phyloP scores from a whole-genome alignment of 1,140 invertebrate species.

The Cotesia chilonis region DNA sequence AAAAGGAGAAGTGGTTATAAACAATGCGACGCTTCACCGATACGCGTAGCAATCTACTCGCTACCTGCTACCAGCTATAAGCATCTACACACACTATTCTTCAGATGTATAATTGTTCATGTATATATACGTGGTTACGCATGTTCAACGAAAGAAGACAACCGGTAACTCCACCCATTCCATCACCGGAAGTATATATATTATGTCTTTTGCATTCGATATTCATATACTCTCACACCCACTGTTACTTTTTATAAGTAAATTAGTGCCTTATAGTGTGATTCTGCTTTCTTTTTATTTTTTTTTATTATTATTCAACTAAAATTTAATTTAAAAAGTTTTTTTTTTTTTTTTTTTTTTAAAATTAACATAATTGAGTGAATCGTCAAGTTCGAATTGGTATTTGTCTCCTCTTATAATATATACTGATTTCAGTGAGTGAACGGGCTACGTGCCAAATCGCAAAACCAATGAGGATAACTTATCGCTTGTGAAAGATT shows the following conservation, averaged over 20 bases:
- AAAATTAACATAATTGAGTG: no score
- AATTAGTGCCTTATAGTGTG: neutral
- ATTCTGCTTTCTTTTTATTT: neutral
- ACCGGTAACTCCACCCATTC: constrained; percentile 37
- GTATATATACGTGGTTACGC: constrained; percentile 24
- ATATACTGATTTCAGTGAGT: constrained; percentile 14
- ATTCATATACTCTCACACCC: constrained; percentile 11
- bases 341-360: no score
- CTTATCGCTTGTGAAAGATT: constrained; percentile 31
- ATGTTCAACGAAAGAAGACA: constrained; percentile 31
- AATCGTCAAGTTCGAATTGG: no score
- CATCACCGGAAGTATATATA: constrained; percentile 44
- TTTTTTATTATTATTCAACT: neutral
- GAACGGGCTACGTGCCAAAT: constrained; percentile 33
- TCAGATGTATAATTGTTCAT: neutral
- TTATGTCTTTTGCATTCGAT: constrained; percentile 43
- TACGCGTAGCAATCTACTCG: constrained; percentile 39
- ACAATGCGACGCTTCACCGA: constrained; percentile 43
- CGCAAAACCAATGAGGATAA: constrained; percentile 17
- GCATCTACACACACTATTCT: neutral
- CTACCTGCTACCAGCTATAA: constrained; percentile 13
- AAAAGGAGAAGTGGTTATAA: constrained; percentile 46
- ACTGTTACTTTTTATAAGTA: neutral
- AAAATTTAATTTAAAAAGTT: no score
- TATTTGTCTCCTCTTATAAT: neutral